These are phyloP conservation scores for Podabrus alpinus DNA, from an alignment of 2,888 invertebrate species.

Conservation along the genomic window DNA sequence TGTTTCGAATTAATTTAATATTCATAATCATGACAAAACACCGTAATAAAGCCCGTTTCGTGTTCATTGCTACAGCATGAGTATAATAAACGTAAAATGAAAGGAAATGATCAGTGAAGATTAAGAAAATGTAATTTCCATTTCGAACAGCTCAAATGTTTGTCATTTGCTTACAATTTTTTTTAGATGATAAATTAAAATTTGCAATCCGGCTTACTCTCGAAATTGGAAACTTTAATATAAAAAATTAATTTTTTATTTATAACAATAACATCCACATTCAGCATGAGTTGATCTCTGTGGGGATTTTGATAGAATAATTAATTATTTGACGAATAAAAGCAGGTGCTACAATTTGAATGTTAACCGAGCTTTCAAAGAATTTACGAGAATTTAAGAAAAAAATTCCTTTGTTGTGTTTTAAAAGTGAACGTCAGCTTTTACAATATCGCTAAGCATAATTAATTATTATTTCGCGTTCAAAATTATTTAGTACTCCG, in stretches of 20 bases:
- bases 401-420: not conserved
- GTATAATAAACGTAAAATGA: not conserved
- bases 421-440: not conserved
- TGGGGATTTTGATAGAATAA: conserved; percentile 12
- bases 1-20: not conserved
- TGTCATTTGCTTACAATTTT: not conserved
- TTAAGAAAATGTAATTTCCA: conserved; percentile 4
- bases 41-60: not conserved
- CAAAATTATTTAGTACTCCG: not conserved
- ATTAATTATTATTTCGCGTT: not conserved
- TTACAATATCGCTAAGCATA: not conserved
- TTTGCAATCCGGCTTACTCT: not conserved
- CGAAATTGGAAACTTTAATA: not conserved
- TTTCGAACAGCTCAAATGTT: not conserved
- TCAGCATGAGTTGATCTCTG: not conserved
- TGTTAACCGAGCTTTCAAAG: not conserved
- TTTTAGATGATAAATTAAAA: conserved; percentile 1
- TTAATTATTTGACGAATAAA: conserved; percentile 16
- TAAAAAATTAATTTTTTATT: conserved; percentile 1
- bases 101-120: not conserved
- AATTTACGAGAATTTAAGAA: not conserved
- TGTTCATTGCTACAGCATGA: not conserved
- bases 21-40: not conserved
- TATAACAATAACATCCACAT: not conserved
- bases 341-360: conserved; percentile 15